Base-by-base conservation (phyloP, 2,888 invertebrate species). In the Balanococcus diminutus region DNA sequence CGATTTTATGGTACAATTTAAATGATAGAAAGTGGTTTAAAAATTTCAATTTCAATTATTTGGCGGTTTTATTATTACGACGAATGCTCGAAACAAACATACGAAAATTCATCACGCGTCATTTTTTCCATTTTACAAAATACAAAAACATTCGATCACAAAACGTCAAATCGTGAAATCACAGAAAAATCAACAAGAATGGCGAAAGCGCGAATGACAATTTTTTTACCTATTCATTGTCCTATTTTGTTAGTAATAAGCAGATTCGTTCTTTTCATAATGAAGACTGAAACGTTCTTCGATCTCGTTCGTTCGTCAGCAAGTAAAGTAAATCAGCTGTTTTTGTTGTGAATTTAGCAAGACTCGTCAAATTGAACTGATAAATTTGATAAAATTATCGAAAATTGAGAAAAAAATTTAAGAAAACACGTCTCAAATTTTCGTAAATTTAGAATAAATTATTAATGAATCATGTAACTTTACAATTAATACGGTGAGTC, bases 21-120 rank as follows among this genome's bases (percentile, higher is more conserved):
- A 28, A 28, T 3, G 22, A 16, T 67, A 32, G n/a, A 31, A n/a
- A 16, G 2, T 25, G 0, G 32, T n/a, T 16, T n/a, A 32, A 32
- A 75, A 75, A 31, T 72, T 75, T n/a, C 9, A 4, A 75, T 32
- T 67, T 75, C n/a, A 14, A 75, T 75, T 75, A 75, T 75, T 75
- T 75, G 75, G 75, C 75, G 75, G 75, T 75, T 75, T 75, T 75
- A 16, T n/a, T n/a, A n/a, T 19, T 32, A 75, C 75, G 75, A 75
- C 75, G 75, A 75, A 75, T 16, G 75, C n/a, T n/a, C 75, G 75
- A 75, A 75, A 75, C 32, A 75, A 75, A 75, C 75, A 75, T 36
- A n/a, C n/a, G n/a, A 67, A 67, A 67, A 28, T 75, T n/a, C 75
- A 19, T n/a, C 16, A 75, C 32, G 9, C 32, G 75, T 75, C 75